Conservation (phyloP, 1,140 invertebrate species). For the Phocides pigmalion region DNA sequence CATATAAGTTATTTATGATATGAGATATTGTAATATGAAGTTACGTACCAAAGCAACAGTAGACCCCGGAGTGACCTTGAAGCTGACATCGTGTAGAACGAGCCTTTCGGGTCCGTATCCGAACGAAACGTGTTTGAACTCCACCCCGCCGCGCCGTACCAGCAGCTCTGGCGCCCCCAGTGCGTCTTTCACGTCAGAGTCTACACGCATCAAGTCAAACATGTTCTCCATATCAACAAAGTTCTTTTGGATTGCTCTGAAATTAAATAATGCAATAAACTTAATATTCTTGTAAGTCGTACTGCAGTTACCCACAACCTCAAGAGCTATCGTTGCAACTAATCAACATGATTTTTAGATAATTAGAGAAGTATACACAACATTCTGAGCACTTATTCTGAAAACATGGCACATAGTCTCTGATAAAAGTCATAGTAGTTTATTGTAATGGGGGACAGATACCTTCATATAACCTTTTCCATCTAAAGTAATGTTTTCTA, state of each 20-base stretch:
- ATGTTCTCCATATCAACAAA: conserved; percentile 99
- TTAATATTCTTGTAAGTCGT: too few relatives aligned
- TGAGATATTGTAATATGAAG: too few relatives aligned
- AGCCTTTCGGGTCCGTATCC: conserved; percentile 92
- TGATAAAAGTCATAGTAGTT: too few relatives aligned
- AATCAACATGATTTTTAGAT: too few relatives aligned
- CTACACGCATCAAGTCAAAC: conserved; percentile 96
- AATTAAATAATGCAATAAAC: not conserved
- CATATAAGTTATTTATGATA: too few relatives aligned
- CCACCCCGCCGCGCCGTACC: conserved; percentile 90
- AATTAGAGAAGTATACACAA: too few relatives aligned
- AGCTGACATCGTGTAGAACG: conserved; percentile 94
- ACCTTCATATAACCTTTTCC: too few relatives aligned
- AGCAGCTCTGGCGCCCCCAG: conserved; percentile 89
- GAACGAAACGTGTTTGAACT: conserved; percentile 96
- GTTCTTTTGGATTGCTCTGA: conserved; percentile 96
- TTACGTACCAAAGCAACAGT: conserved; percentile 94
- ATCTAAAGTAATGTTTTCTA: conserved; percentile 1
- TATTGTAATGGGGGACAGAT: too few relatives aligned
- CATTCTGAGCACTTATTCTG: too few relatives aligned
- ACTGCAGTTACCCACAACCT: too few relatives aligned
- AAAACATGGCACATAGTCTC: too few relatives aligned
- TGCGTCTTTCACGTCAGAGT: conserved; percentile 93
- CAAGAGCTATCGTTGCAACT: too few relatives aligned
- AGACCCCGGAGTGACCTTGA: conserved; percentile 93